These are phyloP conservation scores for Colaptes auratus DNA, from an alignment of 2,113 vertebrate species.

Conservation along the genomic window DNA sequence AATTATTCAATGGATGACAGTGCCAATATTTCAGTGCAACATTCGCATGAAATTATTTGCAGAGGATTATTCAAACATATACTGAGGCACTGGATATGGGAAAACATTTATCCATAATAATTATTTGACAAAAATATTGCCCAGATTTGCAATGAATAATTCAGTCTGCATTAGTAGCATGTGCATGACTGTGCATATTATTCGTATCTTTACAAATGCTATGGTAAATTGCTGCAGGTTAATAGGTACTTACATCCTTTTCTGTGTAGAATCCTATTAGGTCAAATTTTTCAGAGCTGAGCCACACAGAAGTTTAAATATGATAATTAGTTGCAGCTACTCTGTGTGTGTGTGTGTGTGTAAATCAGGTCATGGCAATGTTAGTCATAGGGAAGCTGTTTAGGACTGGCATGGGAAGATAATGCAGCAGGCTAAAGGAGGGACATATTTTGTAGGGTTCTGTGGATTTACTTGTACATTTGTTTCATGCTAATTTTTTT, in stretches of 20 bases:
- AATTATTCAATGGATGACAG: constrained; percentile 23
- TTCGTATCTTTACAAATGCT: constrained; percentile 4
- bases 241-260: constrained; percentile 29
- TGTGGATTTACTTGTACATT: neutral
- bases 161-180: neutral
- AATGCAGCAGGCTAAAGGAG: neutral
- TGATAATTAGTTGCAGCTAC: constrained; percentile 5
- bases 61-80: constrained; percentile 5
- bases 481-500: neutral
- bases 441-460: neutral
- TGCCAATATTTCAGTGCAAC: neutral
- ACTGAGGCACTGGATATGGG: constrained; percentile 3
- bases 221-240: constrained; percentile 25
- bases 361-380: neutral
- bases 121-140: constrained; percentile 29
- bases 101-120: constrained; percentile 40
- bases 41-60: constrained; percentile 21
- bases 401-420: neutral
- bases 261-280: constrained; percentile 1
- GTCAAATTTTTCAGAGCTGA: neutral
- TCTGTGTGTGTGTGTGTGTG: neutral
- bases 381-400: neutral
- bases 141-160: constrained; percentile 49
- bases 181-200: constrained; percentile 1
- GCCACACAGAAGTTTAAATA: constrained; percentile 34